These are phyloP conservation scores for Drosophila buzzatii DNA, from an alignment of 2,888 invertebrate species.

Conservation along the genomic window DNA sequence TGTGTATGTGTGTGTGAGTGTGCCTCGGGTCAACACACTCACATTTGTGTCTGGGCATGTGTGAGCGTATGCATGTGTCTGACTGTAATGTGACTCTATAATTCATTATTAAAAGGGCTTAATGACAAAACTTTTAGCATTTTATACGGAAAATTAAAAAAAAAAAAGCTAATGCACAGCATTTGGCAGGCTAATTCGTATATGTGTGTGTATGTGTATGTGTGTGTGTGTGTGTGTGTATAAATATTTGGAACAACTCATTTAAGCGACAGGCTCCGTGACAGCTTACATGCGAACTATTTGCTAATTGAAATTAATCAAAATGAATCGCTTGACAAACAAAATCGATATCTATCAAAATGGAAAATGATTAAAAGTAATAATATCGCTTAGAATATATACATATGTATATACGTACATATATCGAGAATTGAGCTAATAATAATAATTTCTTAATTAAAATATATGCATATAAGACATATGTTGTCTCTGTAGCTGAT, in stretches of 20 bases:
- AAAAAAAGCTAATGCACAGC: conserved; percentile 27
- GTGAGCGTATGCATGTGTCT: conserved; percentile 26
- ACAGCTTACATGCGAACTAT: neutral
- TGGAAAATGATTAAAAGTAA: neutral
- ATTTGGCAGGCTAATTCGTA: conserved; percentile 9
- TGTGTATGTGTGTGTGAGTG: conserved; percentile 23
- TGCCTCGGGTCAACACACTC: conserved; percentile 49
- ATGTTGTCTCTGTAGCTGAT: too few relatives aligned
- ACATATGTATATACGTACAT: neutral
- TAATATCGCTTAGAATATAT: too few relatives aligned
- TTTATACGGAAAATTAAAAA: conserved; percentile 30
- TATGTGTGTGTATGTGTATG: neutral
- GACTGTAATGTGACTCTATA: conserved; percentile 50
- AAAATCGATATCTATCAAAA: neutral
- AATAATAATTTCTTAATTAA: neutral
- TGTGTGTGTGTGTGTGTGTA: neutral
- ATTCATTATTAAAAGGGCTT: conserved; percentile 79
- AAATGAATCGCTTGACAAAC: neutral
- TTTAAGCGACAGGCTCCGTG: neutral
- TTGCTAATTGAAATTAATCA: conserved; percentile 16
- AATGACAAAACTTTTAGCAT: conserved; percentile 75
- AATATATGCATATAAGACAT: neutral
- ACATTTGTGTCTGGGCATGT: conserved; percentile 14
- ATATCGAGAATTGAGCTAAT: neutral
- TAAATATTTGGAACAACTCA: conserved; percentile 1